These are phyloP conservation scores for Alcedo atthis DNA, from an alignment of 2,797 vertebrate species.

Conservation along the genomic window DNA sequence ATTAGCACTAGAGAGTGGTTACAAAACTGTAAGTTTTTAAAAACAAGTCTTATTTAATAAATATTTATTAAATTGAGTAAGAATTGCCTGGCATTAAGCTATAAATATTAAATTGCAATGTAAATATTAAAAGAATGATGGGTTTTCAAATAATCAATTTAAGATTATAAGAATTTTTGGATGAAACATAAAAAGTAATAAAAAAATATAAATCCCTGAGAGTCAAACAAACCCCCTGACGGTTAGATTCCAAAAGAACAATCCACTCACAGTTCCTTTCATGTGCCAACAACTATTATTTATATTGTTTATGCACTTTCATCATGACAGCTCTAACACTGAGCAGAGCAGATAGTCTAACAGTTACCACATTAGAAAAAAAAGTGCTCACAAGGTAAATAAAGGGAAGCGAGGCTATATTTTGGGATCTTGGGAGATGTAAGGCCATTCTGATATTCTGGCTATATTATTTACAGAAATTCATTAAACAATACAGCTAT, in stretches of 20 bases:
- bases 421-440: conserved; percentile 33
- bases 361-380: conserved; percentile 62
- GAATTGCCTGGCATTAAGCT: conserved; percentile 22
- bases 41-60: conserved; percentile 59
- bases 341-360: conserved; percentile 66
- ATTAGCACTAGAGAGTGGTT: conserved; percentile 16
- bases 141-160: conserved; percentile 62
- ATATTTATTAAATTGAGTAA: conserved; percentile 62
- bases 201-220: background rate
- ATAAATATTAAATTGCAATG: conserved; percentile 59
- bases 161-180: conserved; percentile 50
- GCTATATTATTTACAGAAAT: conserved; percentile 42
- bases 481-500: conserved; percentile 11
- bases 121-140: conserved; percentile 49
- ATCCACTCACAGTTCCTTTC: conserved; percentile 62
- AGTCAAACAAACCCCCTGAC: conserved; percentile 51
- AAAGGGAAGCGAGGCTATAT: conserved; percentile 54
- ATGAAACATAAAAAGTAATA: conserved; percentile 43
- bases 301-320: conserved; percentile 72
- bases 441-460: conserved; percentile 46
- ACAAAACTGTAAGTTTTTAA: conserved; percentile 49
- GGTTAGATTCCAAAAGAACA: conserved; percentile 62
- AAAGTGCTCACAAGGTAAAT: conserved; percentile 63
- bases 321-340: conserved; percentile 69
- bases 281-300: conserved; percentile 74